These are phyloP conservation scores for Melipona beecheii DNA, from an alignment of 2,888 invertebrate genomes.

Conservation along the genomic window DNA sequence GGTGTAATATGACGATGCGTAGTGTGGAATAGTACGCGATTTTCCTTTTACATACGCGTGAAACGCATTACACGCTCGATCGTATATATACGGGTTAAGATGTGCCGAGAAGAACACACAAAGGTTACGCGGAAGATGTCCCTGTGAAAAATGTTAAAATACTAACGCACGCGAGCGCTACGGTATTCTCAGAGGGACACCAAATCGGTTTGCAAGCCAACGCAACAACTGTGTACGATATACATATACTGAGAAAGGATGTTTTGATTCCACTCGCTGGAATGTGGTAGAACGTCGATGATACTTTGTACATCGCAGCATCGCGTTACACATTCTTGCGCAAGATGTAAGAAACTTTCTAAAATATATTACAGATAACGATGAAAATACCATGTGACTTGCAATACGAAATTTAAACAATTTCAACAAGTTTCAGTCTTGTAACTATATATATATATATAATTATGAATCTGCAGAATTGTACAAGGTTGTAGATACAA, in stretches of 20 bases:
- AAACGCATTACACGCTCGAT: conserved; percentile 28
- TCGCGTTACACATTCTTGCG: too few species aligned
- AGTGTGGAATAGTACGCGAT: conserved; percentile 49
- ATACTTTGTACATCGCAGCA: not conserved
- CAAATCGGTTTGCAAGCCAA: not conserved
- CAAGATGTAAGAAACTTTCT: not conserved
- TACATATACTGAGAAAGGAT: not conserved
- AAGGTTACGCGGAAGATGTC: conserved; percentile 20
- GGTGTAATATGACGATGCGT: conserved; percentile 70
- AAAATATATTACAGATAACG: not conserved
- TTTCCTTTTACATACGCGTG: conserved; percentile 32
- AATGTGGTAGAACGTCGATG: not conserved
- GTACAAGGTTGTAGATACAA: not conserved
- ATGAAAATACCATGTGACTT: not conserved
- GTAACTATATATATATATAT: not conserved
- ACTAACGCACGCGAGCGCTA: not conserved
- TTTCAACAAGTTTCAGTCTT: not conserved
- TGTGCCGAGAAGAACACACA: not conserved
- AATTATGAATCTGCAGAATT: not conserved
- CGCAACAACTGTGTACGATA: not conserved
- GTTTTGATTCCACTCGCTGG: not conserved
- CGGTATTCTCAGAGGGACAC: not conserved
- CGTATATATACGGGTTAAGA: not conserved
- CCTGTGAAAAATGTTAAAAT: not conserved
- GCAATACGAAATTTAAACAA: not conserved